These are phyloP conservation scores for Astreopora myriophthalma DNA, from an alignment of 64 coral and sea anemone genomes.

Conservation along the genomic window DNA sequence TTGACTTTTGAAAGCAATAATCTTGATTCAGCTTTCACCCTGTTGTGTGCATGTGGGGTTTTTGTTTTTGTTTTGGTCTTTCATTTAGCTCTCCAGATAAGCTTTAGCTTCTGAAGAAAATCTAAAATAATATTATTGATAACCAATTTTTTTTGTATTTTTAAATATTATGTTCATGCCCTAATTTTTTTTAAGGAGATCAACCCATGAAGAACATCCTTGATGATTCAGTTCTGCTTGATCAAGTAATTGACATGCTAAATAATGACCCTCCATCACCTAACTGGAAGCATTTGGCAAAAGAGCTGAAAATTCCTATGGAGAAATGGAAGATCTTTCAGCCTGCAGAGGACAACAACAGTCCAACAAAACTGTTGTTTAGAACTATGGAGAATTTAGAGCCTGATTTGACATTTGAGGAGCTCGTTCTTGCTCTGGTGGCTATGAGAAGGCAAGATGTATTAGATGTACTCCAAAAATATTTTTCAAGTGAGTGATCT, in stretches of 20 bases:
- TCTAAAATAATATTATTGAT: too few species aligned
- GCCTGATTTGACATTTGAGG: conserved; percentile 85
- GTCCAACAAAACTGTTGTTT: conserved; percentile 76
- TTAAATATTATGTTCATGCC: background rate
- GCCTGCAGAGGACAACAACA: conserved; percentile 58
- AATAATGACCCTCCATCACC: conserved; percentile 63
- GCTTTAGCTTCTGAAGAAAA: too few species aligned
- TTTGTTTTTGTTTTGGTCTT: background rate
- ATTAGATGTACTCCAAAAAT: conserved; percentile 67
- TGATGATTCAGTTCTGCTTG: conserved; percentile 77
- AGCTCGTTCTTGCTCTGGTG: conserved; percentile 85
- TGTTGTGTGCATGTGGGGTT: too few species aligned
- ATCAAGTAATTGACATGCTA: conserved; percentile 73
- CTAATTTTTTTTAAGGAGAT: conserved; percentile 48
- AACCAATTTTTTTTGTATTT: background rate
- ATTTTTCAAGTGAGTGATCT: conserved; percentile 70
- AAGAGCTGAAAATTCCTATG: conserved; percentile 71
- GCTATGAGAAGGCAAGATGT: conserved; percentile 95
- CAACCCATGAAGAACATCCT: conserved; percentile 74
- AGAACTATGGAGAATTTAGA: conserved; percentile 81
- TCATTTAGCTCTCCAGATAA: too few species aligned
- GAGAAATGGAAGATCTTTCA: conserved; percentile 80
- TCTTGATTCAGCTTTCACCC: too few species aligned
- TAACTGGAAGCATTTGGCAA: conserved; percentile 73
- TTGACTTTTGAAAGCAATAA: too few species aligned